Evolutionary conservation across 2,888 invertebrate species (phyloP), one percentile per base, ranked within the genome.

Genomic region (Baccha elongata): DNA sequence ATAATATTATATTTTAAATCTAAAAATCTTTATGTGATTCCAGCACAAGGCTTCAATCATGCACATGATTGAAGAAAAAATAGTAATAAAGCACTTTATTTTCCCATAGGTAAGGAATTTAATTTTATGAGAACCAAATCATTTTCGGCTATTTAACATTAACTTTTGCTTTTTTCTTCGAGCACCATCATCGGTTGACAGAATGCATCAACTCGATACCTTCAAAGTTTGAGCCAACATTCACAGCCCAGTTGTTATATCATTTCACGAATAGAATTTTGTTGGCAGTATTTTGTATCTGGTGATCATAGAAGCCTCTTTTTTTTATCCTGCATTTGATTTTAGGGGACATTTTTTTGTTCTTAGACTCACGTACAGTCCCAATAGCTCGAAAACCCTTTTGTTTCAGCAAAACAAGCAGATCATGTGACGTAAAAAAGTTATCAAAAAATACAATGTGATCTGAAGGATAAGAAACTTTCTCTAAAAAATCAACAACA

Each of bases 131-230:
- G n/a, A n/a, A n/a, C n/a, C n/a, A n/a, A n/a, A 53, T 48, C 4
- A 65, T 15, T 55, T 53, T 65, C 2, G 50, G 50, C 21, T 67
- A 50, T 42, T 60, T 32, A 0, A 62, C n/a, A 26, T 1, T 58
- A 29, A 64, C 21, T 64, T 64, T 76, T 40, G 35, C 21, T 53
- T 64, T 76, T 60, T 8, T 40, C 15, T 11, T 52, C 50, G 58
- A 74, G 17, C 29, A 48, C 73, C 73, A 60, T 65, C 73, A 60
- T 44, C 75, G 67, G 15, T 68, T 75, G 44, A 75, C 75, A 11
- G 37, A 76, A 69, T 69, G 21, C 62, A 76, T 64, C 21, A 69
- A 64, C 53, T 76, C 35, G 26, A 76, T 55, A 40, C 48, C 46
- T 23, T 69, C 62, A 64, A 69, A 76, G 52, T 67, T 74, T 74